These are phyloP conservation scores for Alentia gelatinosa DNA, from an alignment of 2,888 invertebrate genomes.

Conservation along the genomic window DNA sequence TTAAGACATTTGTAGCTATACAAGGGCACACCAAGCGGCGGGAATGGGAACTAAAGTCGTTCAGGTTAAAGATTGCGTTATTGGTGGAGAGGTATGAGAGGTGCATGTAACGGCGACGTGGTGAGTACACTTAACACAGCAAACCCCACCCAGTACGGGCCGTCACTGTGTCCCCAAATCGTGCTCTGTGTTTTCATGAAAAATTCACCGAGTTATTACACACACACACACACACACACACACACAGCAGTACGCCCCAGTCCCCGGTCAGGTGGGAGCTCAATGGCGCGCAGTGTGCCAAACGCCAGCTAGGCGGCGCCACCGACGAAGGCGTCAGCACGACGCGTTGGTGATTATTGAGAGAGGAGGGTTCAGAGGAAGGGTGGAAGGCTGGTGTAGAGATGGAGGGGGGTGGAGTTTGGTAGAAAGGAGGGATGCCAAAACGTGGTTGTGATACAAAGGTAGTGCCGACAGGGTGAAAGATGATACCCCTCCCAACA, in stretches of 20 bases:
- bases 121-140: neutral
- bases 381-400: neutral
- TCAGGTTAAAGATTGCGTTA: neutral
- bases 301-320: neutral
- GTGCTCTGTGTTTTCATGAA: neutral
- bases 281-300: constrained; percentile 38
- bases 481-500: no score
- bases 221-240: no score
- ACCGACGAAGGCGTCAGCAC: neutral
- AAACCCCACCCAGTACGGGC: neutral
- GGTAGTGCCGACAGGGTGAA: no score
- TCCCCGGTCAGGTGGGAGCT: neutral
- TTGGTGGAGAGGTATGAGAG: neutral
- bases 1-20: no score
- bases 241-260: neutral
- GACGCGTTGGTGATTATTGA: neutral
- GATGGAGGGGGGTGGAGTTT: neutral
- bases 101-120: no score
- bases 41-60: neutral
- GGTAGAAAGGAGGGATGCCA: neutral
- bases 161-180: neutral
- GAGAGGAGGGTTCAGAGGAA: neutral
- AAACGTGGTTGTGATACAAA: neutral
- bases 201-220: neutral
- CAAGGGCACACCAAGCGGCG: no score